A percentile compares a stretch with the other conserved stretches of the same genome.
phyloP scores from a whole-genome alignment of 2,888 invertebrate genomes.

The Leptogaster cylindrica region DNA sequence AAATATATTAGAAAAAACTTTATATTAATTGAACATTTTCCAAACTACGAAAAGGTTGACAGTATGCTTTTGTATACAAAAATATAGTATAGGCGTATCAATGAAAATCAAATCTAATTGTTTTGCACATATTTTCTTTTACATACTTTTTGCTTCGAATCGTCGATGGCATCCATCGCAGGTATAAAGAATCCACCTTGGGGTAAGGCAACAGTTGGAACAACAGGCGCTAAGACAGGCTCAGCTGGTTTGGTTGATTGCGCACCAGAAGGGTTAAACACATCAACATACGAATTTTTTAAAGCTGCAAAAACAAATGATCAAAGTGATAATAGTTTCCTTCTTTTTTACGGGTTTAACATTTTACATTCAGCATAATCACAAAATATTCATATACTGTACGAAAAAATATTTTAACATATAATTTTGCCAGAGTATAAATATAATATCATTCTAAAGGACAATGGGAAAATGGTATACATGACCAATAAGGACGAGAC shows the following conservation, averaged over 20 bases:
- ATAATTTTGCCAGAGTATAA: too few species aligned
- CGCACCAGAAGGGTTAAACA: slow-evolving; percentile 77
- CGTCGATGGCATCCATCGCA: slow-evolving; percentile 46
- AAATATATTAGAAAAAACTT: slow-evolving; percentile 31
- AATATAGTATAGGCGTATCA: too few species aligned
- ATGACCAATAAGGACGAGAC: too few species aligned
- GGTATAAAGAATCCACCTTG: slow-evolving; percentile 60
- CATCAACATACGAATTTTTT: slow-evolving; percentile 88
- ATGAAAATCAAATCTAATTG: too few species aligned
- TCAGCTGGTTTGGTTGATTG: slow-evolving; percentile 56
- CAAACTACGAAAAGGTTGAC: neutral
- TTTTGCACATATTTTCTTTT: neutral
- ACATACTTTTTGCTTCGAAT: slow-evolving; percentile 50
- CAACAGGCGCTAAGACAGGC: slow-evolving; percentile 59
- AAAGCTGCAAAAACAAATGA: slow-evolving; percentile 66
- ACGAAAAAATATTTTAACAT: too few species aligned
- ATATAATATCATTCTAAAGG: too few species aligned
- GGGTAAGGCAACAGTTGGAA: slow-evolving; percentile 59
- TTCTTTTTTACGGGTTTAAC: too few species aligned
- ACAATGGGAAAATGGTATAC: too few species aligned
- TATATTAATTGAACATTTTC: neutral
- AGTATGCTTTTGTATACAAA: neutral
- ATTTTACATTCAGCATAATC: too few species aligned
- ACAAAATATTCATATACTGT: too few species aligned
- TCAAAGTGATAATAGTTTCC: neutral